Conservation (phyloP, 2,888 invertebrate species). For the Eulithis testata region DNA sequence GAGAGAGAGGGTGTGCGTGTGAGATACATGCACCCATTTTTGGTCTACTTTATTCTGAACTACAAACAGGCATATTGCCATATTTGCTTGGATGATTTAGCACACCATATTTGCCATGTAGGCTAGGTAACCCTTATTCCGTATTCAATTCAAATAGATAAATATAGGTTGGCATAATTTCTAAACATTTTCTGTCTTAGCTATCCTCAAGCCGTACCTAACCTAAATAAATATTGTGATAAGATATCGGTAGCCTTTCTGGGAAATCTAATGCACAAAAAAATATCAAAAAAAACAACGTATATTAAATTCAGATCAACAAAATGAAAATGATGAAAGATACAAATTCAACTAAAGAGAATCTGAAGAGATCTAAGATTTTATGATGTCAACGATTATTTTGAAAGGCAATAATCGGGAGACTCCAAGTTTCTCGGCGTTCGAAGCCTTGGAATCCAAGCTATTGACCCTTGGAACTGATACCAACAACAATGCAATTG, state of each 20-base stretch:
- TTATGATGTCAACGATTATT: neutral
- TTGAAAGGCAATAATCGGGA: constrained; percentile 6
- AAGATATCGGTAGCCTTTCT: constrained; percentile 22
- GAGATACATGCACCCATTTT: too few relatives aligned
- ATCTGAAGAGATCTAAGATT: neutral
- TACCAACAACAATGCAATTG: constrained; percentile 26
- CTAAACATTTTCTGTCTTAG: constrained; percentile 15
- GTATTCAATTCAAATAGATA: too few relatives aligned
- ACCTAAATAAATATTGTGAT: constrained; percentile 35
- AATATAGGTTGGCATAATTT: constrained; percentile 7
- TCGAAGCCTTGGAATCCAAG: constrained; percentile 6
- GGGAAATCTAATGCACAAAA: too few relatives aligned
- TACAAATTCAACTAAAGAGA: neutral
- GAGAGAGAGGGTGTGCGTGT: too few relatives aligned
- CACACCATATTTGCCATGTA: too few relatives aligned
- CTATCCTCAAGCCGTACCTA: constrained; percentile 2
- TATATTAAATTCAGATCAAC: neutral
- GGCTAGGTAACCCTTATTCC: too few relatives aligned
- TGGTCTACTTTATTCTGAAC: neutral
- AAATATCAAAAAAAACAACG: neutral
- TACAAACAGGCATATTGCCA: neutral
- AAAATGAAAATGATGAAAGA: neutral
- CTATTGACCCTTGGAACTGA: constrained; percentile 30
- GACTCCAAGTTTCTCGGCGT: constrained; percentile 6
- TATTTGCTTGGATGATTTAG: too few relatives aligned